Conservation (phyloP, 2,113 vertebrate species). For the Boulengeromyrus knoepffleri region DNA sequence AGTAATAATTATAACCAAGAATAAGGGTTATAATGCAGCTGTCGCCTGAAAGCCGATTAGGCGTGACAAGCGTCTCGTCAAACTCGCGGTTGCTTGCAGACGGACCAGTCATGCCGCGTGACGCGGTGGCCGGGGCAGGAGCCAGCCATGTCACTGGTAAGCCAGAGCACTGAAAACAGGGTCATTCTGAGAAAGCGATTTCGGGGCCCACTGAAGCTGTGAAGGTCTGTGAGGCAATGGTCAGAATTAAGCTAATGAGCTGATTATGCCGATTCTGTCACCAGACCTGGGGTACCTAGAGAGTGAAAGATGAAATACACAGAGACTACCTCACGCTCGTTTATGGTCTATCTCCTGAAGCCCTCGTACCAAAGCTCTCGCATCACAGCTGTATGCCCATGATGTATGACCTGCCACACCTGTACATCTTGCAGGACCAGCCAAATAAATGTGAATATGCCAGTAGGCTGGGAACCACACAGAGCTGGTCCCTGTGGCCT, state of each 20-base stretch:
- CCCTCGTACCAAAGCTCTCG: too few relatives aligned
- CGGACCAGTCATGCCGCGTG: background rate
- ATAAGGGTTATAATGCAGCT: background rate
- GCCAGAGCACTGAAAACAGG: background rate
- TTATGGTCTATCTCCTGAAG: background rate
- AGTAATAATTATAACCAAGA: background rate
- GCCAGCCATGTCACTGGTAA: background rate
- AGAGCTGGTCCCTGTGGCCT: rapidly evolving
- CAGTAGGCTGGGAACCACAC: background rate
- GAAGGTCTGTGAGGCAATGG: background rate
- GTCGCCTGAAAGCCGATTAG: background rate
- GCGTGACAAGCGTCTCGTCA: background rate
- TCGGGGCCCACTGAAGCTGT: background rate
- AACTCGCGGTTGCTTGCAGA: background rate
- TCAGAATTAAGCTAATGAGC: background rate
- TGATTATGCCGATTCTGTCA: background rate
- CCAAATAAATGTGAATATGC: background rate
- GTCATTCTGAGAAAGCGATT: background rate
- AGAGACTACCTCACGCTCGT: background rate
- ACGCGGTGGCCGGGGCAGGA: background rate
- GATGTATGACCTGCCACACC: background rate
- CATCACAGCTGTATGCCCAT: too few relatives aligned
- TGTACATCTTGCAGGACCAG: background rate
- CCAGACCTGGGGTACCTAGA: background rate
- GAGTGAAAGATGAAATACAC: background rate